Evolutionary conservation across 2,797 vertebrate species (phyloP), one percentile per base, ranked within the genome.

Genomic region (Pangasius larnaudii): DNA sequence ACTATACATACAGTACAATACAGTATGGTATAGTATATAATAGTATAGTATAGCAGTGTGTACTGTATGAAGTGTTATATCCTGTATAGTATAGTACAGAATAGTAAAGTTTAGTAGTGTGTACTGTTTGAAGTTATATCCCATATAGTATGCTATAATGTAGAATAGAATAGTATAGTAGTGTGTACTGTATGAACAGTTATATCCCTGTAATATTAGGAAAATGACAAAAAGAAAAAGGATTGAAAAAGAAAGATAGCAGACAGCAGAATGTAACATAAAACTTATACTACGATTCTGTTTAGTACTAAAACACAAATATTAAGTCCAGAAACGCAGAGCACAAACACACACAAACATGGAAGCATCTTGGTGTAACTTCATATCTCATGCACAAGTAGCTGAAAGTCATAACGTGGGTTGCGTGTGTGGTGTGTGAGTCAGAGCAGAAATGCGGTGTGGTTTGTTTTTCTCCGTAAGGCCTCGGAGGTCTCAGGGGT

Each of bases 401-500:
- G 65, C 78, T 80, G 69, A 88, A 90, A 87, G 85, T 88, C 89
- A 88, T 88, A 90, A 90, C 10, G 46, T 51, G 87, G 84, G 87
- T 83, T 86, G 83, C 85, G 79, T 90, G 90, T 90, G 85, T 71
- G 82, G 83, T 91, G 75, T 85, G 91, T 71, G 72, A 87, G 86
- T 53, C 65, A 53, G 86, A 87, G 69, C 78, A 87, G 88, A 90
- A 85, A 84, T 84, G 81, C 46, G 61, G 81, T 90, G 82, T 88
- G 90, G 86, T 82, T 84, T 88, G 85, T 90, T 88, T 86, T 89
- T 88, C 83, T 80, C 86, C 86, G 87, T 90, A 89, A 89, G 89
- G 88, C 80, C 85, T 86, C 58, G 10, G 51, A 65, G 87, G 75
- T 89, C 90, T 90, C 85, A 77, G 90, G 92, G 91, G 93, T 91